Evolutionary conservation across 1,140 invertebrate species (phyloP).

Genomic region (Sycobia sp.): DNA sequence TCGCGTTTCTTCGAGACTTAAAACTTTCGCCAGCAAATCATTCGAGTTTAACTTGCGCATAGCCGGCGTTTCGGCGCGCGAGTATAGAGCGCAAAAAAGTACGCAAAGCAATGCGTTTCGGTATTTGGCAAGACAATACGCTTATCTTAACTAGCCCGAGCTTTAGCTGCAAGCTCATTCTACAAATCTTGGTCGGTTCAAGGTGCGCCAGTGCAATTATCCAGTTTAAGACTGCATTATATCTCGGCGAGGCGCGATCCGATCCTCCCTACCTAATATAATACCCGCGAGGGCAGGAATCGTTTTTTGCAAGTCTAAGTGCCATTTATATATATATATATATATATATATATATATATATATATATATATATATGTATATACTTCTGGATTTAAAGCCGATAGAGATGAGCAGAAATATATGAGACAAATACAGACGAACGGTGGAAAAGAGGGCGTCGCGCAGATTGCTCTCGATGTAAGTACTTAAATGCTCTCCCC

Average conservation of each 20-base stretch:
- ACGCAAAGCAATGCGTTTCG: too few species aligned
- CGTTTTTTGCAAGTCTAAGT: conserved; percentile 35
- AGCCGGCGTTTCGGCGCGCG: not conserved
- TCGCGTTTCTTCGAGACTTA: too few species aligned
- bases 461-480: conserved; percentile 35
- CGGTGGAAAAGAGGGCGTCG: not conserved
- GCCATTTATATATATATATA: too few species aligned
- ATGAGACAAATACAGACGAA: not conserved
- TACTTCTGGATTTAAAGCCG: too few species aligned
- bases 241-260: not conserved
- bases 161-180: not conserved
- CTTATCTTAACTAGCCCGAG: conserved; percentile 24
- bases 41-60: not conserved
- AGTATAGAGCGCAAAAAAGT: too few species aligned
- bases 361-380: too few species aligned
- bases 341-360: too few species aligned
- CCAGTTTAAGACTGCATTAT: conserved; percentile 19
- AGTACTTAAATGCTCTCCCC: conserved; percentile 30
- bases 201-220: conserved; percentile 18
- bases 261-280: conserved; percentile 11
- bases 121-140: conserved; percentile 19
- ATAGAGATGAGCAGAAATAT: too few species aligned
- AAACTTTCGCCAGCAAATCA: too few species aligned
- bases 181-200: conserved; percentile 16
- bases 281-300: conserved; percentile 18